phyloP scores from a whole-genome alignment of 2,888 invertebrate genomes.

The Uloborus plumipes region DNA sequence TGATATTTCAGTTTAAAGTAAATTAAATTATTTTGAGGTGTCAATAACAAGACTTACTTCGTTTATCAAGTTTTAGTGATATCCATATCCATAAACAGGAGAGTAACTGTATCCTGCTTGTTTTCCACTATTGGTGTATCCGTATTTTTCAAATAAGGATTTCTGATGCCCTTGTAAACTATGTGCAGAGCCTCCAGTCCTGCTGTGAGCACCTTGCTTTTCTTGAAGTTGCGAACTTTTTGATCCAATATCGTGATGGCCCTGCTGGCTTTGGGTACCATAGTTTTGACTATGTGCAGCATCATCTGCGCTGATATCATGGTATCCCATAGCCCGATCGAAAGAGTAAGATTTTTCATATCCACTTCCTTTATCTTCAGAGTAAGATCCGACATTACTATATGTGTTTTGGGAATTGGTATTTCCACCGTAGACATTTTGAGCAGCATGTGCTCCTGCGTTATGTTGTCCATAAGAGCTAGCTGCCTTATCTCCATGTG shows the following conservation, averaged over 20 bases:
- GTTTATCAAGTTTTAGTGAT: constrained; percentile 23
- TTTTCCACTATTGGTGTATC: constrained; percentile 35
- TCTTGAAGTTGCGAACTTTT: constrained; percentile 19
- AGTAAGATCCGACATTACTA: constrained; percentile 45
- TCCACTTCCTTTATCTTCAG: constrained; percentile 54
- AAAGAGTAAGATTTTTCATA: constrained; percentile 56
- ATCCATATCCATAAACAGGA: constrained; percentile 58
- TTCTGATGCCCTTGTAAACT: constrained; percentile 8
- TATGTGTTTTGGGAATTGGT: constrained; percentile 23
- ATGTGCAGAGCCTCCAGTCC: constrained; percentile 16
- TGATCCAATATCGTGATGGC: constrained; percentile 37
- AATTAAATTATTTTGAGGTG: background rate
- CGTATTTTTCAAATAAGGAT: constrained; percentile 47
- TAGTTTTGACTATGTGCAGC: constrained; percentile 10
- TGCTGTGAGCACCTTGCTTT: constrained; percentile 41
- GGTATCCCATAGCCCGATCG: constrained; percentile 38
- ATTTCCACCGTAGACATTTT: constrained; percentile 16
- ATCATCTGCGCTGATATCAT: constrained; percentile 36
- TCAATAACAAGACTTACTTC: constrained; percentile 6
- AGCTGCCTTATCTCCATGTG: background rate
- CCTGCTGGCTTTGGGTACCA: constrained; percentile 33
- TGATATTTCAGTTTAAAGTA: background rate
- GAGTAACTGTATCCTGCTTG: constrained; percentile 57
- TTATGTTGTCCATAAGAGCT: constrained; percentile 23
- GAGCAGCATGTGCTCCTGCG: constrained; percentile 15